Conservation (phyloP, 1,140 invertebrate species). For the Araneus ventricosus region DNA sequence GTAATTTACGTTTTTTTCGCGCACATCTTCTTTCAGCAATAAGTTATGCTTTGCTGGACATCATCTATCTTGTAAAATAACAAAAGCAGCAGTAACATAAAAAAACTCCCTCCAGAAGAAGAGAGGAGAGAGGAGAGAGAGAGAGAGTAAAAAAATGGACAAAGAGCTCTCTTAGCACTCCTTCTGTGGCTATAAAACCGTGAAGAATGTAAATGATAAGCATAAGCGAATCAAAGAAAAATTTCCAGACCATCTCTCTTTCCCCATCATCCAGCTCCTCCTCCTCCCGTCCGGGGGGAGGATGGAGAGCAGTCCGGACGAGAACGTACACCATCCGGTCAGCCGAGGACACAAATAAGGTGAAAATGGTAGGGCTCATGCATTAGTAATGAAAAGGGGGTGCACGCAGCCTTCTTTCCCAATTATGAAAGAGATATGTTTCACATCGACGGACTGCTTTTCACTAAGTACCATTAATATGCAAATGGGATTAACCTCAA, state of each 20-base stretch:
- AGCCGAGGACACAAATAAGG: slow-evolving; percentile 72
- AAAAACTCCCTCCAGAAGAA: background rate
- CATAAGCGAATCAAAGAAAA: slow-evolving; percentile 46
- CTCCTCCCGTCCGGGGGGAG: background rate
- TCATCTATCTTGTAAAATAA: slow-evolving; percentile 32
- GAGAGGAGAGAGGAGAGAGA: background rate
- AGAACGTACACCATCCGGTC: slow-evolving; percentile 71
- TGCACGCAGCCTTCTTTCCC: background rate
- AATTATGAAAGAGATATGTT: slow-evolving; percentile 74
- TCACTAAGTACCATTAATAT: slow-evolving; percentile 72
- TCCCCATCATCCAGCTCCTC: background rate
- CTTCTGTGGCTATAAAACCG: slow-evolving; percentile 49
- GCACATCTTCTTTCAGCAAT: slow-evolving; percentile 16
- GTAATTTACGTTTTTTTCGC: background rate
- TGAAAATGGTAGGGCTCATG: slow-evolving; percentile 73
- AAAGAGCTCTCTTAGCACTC: slow-evolving; percentile 40
- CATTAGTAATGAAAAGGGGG: slow-evolving; percentile 69
- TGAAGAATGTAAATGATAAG: slow-evolving; percentile 41
- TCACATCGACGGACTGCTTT: slow-evolving; percentile 60
- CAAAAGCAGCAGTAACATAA: background rate
- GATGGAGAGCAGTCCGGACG: background rate
- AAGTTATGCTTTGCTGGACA: slow-evolving; percentile 22
- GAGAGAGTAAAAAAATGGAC: background rate
- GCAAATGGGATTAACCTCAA: slow-evolving; percentile 66
- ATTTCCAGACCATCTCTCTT: background rate